These are phyloP conservation scores for Cyclina sinensis DNA, from an alignment of 1,140 invertebrate species.

Conservation along the genomic window DNA sequence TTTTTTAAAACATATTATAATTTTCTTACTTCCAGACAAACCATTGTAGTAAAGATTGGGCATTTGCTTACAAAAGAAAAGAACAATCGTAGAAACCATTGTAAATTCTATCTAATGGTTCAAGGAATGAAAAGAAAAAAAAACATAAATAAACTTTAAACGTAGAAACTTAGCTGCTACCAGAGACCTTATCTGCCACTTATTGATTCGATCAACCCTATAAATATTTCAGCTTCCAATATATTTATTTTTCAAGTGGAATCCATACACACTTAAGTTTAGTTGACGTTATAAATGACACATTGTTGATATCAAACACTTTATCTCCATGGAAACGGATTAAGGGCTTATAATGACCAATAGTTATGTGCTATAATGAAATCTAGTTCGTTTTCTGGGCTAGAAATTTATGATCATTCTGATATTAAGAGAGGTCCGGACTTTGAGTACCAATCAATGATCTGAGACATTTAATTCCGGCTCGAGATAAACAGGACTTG, in stretches of 20 bases:
- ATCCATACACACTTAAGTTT: constrained; percentile 30
- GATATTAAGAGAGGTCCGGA: neutral
- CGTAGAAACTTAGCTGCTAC: neutral
- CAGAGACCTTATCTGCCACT: neutral
- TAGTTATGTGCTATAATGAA: neutral
- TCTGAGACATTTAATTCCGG: neutral
- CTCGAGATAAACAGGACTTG: neutral
- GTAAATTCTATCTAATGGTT: no score
- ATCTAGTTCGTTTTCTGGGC: constrained; percentile 4
- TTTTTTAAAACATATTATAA: no score
- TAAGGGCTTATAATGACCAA: constrained; percentile 28
- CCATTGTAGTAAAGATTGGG: no score
- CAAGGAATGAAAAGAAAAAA: no score
- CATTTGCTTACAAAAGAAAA: no score
- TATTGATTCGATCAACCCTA: constrained; percentile 3
- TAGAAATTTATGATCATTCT: neutral
- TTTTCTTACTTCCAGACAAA: no score
- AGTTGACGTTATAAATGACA: constrained; percentile 39
- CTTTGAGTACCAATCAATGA: neutral
- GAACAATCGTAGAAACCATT: no score
- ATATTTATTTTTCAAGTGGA: constrained; percentile 53
- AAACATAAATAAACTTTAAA: no score
- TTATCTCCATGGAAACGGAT: constrained; percentile 35
- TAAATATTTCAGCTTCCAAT: constrained; percentile 3
- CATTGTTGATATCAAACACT: constrained; percentile 35